Evolutionary conservation across 2,113 vertebrate genomes (phyloP).

Genomic region (Thymallus thymallus): DNA sequence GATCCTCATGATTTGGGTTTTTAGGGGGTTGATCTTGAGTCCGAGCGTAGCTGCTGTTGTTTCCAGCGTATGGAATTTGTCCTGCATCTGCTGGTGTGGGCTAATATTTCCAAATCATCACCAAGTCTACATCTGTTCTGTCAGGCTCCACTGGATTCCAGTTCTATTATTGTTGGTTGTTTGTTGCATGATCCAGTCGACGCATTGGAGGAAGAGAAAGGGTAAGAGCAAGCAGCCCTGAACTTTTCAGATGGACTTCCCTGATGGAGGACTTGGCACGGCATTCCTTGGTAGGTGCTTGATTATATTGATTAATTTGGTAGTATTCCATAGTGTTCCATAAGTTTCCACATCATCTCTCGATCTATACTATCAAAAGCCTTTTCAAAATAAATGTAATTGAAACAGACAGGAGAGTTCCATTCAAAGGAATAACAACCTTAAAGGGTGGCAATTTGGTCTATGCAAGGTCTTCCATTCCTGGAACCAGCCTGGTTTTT

Average conservation of each 20-base stretch:
- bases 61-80: slow-evolving; percentile 1
- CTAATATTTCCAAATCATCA: not conserved
- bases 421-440: not conserved
- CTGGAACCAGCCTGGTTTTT: no score
- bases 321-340: slow-evolving; percentile 2
- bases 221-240: not conserved
- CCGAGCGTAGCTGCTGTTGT: not conserved
- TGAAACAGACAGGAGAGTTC: not conserved
- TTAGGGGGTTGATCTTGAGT: slow-evolving; percentile 5
- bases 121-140: slow-evolving; percentile 6
- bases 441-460: no score
- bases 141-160: slow-evolving; percentile 5
- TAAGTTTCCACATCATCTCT: not conserved
- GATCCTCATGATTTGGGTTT: slow-evolving; percentile 12
- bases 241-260: not conserved
- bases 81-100: slow-evolving; percentile 15
- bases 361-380: not conserved
- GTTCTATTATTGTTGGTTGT: not conserved
- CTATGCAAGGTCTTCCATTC: no score
- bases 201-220: slow-evolving; percentile 14
- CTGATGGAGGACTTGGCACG: not conserved
- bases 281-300: slow-evolving; percentile 1
- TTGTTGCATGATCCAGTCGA: slow-evolving; percentile 3
- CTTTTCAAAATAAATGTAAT: not conserved
- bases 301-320: not conserved